Conservation (phyloP, 2,797 vertebrate genomes). For the Argya squamiceps region DNA sequence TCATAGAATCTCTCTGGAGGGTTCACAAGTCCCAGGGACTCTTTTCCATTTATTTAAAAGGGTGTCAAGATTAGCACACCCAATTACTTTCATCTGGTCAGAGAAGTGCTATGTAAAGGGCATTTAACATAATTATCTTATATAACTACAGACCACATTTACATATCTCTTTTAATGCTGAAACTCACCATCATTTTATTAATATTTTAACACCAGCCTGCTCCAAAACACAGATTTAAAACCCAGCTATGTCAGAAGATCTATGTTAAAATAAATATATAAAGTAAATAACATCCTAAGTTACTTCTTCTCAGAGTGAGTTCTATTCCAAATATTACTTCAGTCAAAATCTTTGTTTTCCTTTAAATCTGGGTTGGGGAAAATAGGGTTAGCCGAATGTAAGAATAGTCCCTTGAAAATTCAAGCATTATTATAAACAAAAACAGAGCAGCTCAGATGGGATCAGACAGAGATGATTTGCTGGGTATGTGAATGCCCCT, state of each 20-base stretch:
- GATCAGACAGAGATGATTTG: constrained; percentile 59
- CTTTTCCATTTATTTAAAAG: neutral
- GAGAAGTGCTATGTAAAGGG: neutral
- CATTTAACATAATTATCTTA: neutral
- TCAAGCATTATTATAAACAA: constrained; percentile 48
- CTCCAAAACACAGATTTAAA: neutral
- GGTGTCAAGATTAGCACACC: neutral
- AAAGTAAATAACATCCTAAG: neutral
- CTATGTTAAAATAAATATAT: neutral
- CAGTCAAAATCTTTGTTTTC: neutral
- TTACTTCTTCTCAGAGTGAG: neutral
- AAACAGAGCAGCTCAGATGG: constrained; percentile 34
- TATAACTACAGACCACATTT: neutral
- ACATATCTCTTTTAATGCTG: neutral
- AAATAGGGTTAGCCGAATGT: constrained; percentile 19
- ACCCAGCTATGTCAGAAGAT: neutral
- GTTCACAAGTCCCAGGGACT: neutral
- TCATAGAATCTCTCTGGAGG: neutral
- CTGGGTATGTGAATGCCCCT: constrained; percentile 33
- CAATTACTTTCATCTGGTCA: neutral
- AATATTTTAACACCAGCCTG: neutral
- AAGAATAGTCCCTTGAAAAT: constrained; percentile 13
- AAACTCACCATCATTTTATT: neutral
- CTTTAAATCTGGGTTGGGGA: neutral
- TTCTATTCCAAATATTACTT: neutral